Conservation (phyloP, 2,113 vertebrate species). For the Lophius piscatorius region DNA sequence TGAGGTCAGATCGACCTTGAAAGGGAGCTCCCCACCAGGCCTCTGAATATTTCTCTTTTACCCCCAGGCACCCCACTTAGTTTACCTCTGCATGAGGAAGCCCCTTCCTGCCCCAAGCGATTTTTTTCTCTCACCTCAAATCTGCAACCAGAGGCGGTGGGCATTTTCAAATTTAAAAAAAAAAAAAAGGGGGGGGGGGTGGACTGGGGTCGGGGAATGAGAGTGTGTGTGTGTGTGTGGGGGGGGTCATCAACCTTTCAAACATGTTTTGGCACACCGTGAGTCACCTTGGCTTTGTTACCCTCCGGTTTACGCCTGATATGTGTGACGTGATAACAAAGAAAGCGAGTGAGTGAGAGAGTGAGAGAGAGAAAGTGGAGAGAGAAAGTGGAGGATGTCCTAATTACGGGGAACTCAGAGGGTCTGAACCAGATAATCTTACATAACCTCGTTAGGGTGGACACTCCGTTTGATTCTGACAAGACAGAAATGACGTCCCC, state of each 20-base stretch:
- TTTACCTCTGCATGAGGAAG: conserved; percentile 55
- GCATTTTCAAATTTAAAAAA: conserved; percentile 17
- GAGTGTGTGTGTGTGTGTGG: no score
- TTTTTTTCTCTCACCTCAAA: conserved; percentile 23
- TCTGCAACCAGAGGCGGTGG: conserved; percentile 23
- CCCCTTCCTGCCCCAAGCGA: conserved; percentile 29
- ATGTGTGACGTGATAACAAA: conserved; percentile 62
- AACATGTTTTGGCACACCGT: conserved; percentile 53
- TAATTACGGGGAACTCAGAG: conserved; percentile 81
- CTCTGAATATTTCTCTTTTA: conserved; percentile 60
- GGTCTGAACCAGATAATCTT: conserved; percentile 82
- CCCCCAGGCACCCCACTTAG: conserved; percentile 56
- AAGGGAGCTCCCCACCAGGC: conserved; percentile 70
- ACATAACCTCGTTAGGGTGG: conserved; percentile 80
- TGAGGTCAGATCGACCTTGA: conserved; percentile 81
- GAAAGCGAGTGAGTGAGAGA: conserved; percentile 57
- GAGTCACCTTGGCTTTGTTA: conserved; percentile 76
- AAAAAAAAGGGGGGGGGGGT: not conserved
- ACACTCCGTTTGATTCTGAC: conserved; percentile 73
- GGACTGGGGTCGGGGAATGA: not conserved
- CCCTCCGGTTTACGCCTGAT: conserved; percentile 55
- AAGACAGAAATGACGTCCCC: conserved; percentile 70
- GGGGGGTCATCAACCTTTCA: conserved; percentile 30
- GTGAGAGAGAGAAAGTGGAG: conserved; percentile 45
- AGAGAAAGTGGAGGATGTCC: conserved; percentile 74